These are phyloP conservation scores for Acridotheres tristis DNA, from an alignment of 2,797 vertebrate genomes.

Conservation along the genomic window DNA sequence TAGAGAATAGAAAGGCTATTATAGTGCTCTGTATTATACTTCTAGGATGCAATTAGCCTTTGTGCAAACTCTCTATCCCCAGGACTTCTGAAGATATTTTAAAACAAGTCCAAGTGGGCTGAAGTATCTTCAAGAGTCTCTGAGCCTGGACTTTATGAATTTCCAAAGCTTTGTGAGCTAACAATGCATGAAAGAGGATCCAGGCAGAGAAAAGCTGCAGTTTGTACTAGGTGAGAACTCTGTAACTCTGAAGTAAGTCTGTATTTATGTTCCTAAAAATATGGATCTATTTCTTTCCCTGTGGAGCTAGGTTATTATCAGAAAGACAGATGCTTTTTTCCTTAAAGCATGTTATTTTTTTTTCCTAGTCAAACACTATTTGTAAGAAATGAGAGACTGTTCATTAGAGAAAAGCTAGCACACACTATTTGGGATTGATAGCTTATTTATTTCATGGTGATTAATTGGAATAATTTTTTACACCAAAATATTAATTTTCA, in stretches of 20 bases:
- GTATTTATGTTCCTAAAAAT: not conserved
- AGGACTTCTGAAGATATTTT: not conserved
- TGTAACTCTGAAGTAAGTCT: not conserved
- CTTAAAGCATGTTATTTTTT: not conserved
- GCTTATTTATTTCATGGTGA: not conserved
- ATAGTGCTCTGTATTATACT: rapidly evolving
- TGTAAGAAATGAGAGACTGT: not conserved
- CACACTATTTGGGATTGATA: not conserved
- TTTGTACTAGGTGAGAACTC: not conserved
- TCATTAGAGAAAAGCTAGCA: not conserved
- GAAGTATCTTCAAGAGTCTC: not conserved
- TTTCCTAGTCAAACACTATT: not conserved
- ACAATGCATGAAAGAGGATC: not conserved
- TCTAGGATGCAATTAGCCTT: not conserved
- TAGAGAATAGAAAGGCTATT: not conserved
- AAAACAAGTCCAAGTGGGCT: not conserved
- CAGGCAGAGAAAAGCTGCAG: not conserved
- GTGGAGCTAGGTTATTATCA: not conserved
- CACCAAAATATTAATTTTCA: not conserved
- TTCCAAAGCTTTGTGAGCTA: not conserved
- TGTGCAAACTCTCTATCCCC: not conserved
- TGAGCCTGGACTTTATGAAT: not conserved
- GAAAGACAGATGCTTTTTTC: not conserved
- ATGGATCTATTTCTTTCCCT: not conserved
- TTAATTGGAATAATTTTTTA: conserved; percentile 10